Evolutionary conservation across 2,888 invertebrate species (phyloP).

Genomic region (Meliscaeva auricollis): DNA sequence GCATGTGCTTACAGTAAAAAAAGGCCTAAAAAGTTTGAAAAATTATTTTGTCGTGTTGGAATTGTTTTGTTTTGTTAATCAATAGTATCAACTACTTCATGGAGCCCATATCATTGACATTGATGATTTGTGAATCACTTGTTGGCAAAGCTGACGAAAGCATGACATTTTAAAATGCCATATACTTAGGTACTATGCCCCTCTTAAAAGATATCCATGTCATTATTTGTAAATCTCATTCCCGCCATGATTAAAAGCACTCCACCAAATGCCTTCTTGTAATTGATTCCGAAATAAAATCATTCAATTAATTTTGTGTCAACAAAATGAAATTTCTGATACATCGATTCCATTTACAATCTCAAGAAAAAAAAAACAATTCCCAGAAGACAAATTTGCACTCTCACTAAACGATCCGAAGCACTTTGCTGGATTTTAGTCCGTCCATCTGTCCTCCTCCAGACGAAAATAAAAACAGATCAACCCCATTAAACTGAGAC

Average conservation of each 20-base stretch:
- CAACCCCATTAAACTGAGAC: slow-evolving; percentile 48
- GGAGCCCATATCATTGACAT: no score
- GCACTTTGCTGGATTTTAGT: slow-evolving; percentile 60
- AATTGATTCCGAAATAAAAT: slow-evolving; percentile 30
- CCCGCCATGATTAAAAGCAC: not conserved
- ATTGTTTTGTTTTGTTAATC: no score
- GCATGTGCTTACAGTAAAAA: no score
- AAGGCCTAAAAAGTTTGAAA: no score
- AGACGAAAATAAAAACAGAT: slow-evolving; percentile 28
- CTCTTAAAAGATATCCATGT: not conserved
- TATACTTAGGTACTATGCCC: no score
- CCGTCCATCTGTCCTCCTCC: not conserved
- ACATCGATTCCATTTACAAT: slow-evolving; percentile 60
- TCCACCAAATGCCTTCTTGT: not conserved
- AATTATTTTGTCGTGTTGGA: no score
- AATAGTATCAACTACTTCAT: no score
- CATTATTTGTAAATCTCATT: not conserved
- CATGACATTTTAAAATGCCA: no score
- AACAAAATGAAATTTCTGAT: slow-evolving; percentile 59
- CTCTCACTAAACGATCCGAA: slow-evolving; percentile 43
- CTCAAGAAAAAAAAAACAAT: slow-evolving; percentile 36
- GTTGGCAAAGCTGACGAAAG: no score
- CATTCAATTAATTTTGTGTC: slow-evolving; percentile 50
- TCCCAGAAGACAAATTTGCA: slow-evolving; percentile 67
- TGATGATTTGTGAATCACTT: no score